Evolutionary conservation across 2,888 invertebrate species (phyloP), one percentile per base, ranked within the genome.

Genomic region (Troglohyphantes excavatus): DNA sequence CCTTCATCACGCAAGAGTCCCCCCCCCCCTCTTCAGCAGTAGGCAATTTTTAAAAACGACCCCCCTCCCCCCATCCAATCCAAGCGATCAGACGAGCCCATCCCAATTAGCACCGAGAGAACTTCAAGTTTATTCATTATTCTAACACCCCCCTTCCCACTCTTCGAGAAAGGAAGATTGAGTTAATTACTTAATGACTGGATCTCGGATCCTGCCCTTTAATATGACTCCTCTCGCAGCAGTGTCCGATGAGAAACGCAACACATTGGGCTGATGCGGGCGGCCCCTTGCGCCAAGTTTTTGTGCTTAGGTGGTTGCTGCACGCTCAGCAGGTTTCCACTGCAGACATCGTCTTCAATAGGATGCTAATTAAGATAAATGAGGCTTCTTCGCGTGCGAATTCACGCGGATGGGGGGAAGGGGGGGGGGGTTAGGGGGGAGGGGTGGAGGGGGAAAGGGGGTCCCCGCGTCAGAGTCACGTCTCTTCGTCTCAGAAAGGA

Each of bases 71-170:
- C 13, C 72, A 9, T 7, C 26, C 7, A 61, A 21, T 33, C 63
- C 23, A 21, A 26, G 43, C 73, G 63, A 78, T 78, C 65, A 65
- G 65, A 33, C 23, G 75, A 59, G 70, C 61, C 53, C 26, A 65
- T 73, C 70, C 88, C 81, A 89, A 88, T 88, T 88, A 81, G 87
- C 65, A 29, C 65, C 43, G 43, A 29, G 53, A 59, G 67, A 26
- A 46, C 67, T 88, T 73, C 43, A 19, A 88, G 87, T 88, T 81
- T 88, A 88, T 88, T 88, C 87, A 88, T 88, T 81, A 88, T 88
- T 88, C 81, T 81, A 88, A 81, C 87, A 46, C 88, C 27, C n/a
- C 61, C 27, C 70, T 65, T 59, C 75, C 61, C 33, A 33, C 33
- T 27, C 46, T 23, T 17, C 39, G 5, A 13, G 13, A 53, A n/a